Percentiles rank a stretch among this genome's conserved stretches.
Evolutionary conservation across 2,888 invertebrate species (phyloP).

Genomic region (Plagodis pulveraria): DNA sequence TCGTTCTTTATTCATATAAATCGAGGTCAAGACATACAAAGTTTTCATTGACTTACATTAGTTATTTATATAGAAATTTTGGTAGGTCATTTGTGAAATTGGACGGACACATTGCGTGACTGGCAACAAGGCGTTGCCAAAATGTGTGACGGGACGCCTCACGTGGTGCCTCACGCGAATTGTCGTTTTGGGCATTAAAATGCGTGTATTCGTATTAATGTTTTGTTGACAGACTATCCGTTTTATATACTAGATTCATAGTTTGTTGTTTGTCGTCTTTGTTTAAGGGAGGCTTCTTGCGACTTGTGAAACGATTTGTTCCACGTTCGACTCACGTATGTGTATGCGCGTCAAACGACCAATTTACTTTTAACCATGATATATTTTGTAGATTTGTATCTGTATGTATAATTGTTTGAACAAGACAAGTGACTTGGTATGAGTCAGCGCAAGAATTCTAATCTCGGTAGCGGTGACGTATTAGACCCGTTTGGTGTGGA

Average conservation of each 20-base stretch:
- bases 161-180: conserved; percentile 44
- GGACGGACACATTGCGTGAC: conserved; percentile 68
- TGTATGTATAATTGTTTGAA: too few relatives aligned
- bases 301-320: too few relatives aligned
- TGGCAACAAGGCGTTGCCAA: conserved; percentile 70
- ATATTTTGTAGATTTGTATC: too few relatives aligned
- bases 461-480: too few relatives aligned
- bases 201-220: conserved; percentile 21
- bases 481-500: too few relatives aligned
- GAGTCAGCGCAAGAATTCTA: too few relatives aligned
- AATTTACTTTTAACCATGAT: too few relatives aligned
- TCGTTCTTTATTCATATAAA: neutral
- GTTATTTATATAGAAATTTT: conserved; percentile 3
- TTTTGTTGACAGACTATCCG: conserved; percentile 13
- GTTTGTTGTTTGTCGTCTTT: neutral
- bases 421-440: too few relatives aligned
- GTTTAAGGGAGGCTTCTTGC: neutral
- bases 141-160: conserved; percentile 57
- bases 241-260: neutral
- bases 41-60: conserved; percentile 16
- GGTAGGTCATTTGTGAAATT: conserved; percentile 69
- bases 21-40: conserved; percentile 9
- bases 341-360: too few relatives aligned
- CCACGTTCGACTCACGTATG: too few relatives aligned
- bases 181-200: conserved; percentile 43